A percentile compares a stretch with the other conserved stretches of the same genome.
phyloP scores from a whole-genome alignment of 2,113 vertebrate species.

The Machaerirhynchus nigripectus region DNA sequence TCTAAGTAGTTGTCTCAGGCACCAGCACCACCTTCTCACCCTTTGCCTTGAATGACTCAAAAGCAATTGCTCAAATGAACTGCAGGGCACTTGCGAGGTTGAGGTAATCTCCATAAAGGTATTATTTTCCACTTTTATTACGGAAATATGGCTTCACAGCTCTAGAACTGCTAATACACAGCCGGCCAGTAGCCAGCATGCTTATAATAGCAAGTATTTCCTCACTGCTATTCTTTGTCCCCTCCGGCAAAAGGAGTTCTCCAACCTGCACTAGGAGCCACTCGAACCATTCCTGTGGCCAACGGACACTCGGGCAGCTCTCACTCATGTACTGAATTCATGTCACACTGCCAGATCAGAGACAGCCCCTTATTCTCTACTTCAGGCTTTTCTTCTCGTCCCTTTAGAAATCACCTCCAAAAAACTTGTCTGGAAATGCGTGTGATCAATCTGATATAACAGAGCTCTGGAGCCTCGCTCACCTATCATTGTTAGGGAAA shows the following conservation, averaged over 20 bases:
- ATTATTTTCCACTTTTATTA: constrained; percentile 33
- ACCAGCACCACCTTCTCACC: not conserved
- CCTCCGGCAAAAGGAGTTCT: not conserved
- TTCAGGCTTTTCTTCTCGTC: not conserved
- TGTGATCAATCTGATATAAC: not conserved
- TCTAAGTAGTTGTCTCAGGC: not conserved
- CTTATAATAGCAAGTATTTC: constrained; percentile 28
- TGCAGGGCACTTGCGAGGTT: not conserved
- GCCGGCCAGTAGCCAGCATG: not conserved
- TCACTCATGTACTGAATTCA: not conserved
- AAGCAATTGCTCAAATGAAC: not conserved
- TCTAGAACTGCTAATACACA: not conserved
- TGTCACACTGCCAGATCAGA: not conserved
- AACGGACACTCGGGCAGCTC: not conserved
- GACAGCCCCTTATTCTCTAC: not conserved
- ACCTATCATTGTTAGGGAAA: not conserved
- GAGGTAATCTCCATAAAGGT: constrained; percentile 33
- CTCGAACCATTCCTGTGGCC: not conserved
- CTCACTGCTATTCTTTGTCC: not conserved
- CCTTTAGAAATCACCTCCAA: not conserved
- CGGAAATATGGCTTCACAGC: constrained; percentile 18
- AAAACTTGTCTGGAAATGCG: not conserved
- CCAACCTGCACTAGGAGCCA: not conserved
- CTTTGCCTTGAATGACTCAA: not conserved
- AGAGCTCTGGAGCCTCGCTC: not conserved